phyloP scores from a whole-genome alignment of 2,797 vertebrate species.

The Hapalemur alaotrensis region DNA sequence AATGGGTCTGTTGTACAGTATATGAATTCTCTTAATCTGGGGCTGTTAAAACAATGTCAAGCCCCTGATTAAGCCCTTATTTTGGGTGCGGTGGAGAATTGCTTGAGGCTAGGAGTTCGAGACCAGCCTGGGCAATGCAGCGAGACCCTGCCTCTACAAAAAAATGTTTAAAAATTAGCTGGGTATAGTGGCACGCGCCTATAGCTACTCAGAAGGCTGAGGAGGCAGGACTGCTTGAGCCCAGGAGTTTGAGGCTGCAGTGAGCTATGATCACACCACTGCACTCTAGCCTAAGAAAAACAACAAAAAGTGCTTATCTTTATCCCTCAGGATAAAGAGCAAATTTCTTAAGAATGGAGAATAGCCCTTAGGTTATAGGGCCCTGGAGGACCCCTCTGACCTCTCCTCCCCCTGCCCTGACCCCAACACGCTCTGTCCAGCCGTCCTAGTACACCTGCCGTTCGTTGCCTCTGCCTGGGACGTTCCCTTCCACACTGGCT shows the following conservation, averaged over 20 bases:
- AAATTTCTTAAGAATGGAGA: too few relatives aligned
- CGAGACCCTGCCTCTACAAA: background rate
- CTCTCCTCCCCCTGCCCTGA: background rate
- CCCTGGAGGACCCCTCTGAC: background rate
- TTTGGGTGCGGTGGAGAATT: background rate
- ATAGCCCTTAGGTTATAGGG: background rate
- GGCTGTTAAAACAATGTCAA: background rate
- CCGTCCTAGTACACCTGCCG: background rate
- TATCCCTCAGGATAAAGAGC: background rate
- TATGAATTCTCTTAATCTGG: background rate
- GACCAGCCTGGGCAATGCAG: background rate
- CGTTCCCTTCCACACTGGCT: background rate
- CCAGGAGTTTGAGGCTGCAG: background rate
- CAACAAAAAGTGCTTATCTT: background rate
- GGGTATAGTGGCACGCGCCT: background rate
- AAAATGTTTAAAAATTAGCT: background rate
- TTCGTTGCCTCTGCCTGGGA: background rate
- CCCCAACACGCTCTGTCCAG: background rate
- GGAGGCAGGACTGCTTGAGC: background rate
- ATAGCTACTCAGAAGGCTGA: background rate
- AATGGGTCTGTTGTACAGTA: background rate
- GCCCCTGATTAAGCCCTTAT: background rate
- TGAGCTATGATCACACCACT: background rate
- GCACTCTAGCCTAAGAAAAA: background rate
- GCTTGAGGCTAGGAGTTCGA: background rate